These are phyloP conservation scores for Holothuria leucospilota DNA, from an alignment of 53 echinoderm and acorn worm species.

Conservation along the genomic window DNA sequence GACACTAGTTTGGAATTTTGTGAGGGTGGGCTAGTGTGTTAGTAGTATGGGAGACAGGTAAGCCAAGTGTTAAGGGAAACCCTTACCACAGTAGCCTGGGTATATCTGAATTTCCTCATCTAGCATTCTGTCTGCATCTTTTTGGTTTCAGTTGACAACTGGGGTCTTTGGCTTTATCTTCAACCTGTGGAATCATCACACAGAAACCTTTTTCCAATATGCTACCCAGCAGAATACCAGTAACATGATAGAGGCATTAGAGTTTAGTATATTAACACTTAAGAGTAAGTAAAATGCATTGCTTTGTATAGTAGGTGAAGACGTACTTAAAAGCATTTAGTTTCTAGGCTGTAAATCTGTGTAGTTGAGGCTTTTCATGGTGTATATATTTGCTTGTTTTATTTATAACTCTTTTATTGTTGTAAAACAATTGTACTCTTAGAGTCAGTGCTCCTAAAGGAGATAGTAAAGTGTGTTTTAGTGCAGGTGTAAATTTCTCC, in stretches of 20 bases:
- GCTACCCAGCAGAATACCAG: conserved; percentile 59
- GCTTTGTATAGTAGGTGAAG: neutral
- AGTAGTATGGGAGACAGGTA: too few relatives aligned
- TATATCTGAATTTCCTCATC: neutral
- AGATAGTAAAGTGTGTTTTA: too few relatives aligned
- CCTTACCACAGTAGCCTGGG: too few relatives aligned
- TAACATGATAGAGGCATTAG: conserved; percentile 74
- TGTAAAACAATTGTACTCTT: too few relatives aligned
- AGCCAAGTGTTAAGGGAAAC: too few relatives aligned
- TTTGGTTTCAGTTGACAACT: conserved; percentile 68
- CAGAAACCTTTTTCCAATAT: conserved; percentile 75
- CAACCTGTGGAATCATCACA: conserved; percentile 87
- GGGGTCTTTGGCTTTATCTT: conserved; percentile 81
- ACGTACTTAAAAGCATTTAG: neutral
- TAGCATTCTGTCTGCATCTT: neutral
- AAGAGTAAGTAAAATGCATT: conserved; percentile 72
- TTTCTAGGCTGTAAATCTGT: neutral
- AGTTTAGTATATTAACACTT: conserved; percentile 80
- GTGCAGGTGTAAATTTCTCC: too few relatives aligned
- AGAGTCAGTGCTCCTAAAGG: too few relatives aligned
- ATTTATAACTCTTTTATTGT: too few relatives aligned
- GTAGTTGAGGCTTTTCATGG: too few relatives aligned
- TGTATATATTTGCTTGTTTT: too few relatives aligned
- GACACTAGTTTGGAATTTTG: too few relatives aligned
- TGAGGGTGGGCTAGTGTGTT: too few relatives aligned